phyloP scores from a whole-genome alignment of 2,797 vertebrate species.

The Lagodon rhomboides region DNA sequence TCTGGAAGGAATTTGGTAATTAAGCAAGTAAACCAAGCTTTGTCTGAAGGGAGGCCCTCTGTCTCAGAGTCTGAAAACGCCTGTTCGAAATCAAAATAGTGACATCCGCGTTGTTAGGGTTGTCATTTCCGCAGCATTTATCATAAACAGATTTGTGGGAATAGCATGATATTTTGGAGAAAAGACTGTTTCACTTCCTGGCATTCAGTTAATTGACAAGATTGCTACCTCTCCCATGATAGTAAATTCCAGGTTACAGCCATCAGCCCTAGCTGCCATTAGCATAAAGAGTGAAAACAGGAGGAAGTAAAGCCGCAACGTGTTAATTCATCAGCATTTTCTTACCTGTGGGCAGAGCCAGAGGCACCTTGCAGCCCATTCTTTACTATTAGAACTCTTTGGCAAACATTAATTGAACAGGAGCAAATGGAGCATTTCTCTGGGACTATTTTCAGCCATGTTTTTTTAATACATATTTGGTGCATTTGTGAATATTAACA shows the following conservation, averaged over 20 bases:
- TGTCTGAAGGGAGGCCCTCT: too few relatives aligned
- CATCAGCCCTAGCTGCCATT: not conserved
- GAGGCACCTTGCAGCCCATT: too few relatives aligned
- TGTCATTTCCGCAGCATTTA: too few relatives aligned
- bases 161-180: not conserved
- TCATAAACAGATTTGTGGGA: not conserved
- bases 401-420: not conserved
- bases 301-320: not conserved
- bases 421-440: not conserved
- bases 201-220: not conserved
- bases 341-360: not conserved
- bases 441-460: not conserved
- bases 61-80: too few relatives aligned
- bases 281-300: not conserved
- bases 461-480: not conserved
- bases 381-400: not conserved
- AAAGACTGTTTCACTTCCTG: not conserved
- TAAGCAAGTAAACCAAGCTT: too few relatives aligned
- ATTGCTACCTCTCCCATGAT: not conserved
- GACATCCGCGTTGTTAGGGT: not conserved
- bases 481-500: not conserved
- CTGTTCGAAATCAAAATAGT: not conserved
- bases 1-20: too few relatives aligned
- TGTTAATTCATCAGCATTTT: not conserved
- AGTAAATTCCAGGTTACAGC: not conserved